Evolutionary conservation across 2,797 vertebrate genomes (phyloP).

Genomic region (Eulemur mongoz): DNA sequence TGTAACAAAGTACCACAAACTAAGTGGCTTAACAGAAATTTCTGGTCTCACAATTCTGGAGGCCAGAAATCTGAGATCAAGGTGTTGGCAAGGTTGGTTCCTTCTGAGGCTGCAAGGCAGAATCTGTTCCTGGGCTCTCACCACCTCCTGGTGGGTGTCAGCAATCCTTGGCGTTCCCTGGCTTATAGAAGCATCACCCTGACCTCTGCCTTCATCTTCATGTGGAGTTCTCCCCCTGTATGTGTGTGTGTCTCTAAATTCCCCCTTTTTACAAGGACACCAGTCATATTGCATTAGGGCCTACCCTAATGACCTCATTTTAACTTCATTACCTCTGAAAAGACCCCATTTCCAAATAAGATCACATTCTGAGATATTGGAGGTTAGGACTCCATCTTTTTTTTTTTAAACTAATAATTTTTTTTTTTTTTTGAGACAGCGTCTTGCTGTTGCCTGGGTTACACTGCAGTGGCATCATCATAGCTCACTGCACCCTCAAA

Average conservation of each 20-base stretch:
- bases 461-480: not conserved
- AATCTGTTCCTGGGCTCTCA: not conserved
- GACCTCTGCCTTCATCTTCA: not conserved
- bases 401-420: not conserved
- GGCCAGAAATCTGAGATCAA: not conserved
- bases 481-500: not conserved
- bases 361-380: not conserved
- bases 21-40: not conserved
- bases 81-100: not conserved
- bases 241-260: not conserved
- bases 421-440: not conserved
- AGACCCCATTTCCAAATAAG: not conserved
- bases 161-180: not conserved
- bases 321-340: not conserved
- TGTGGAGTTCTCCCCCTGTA: not conserved
- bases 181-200: not conserved
- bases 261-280: not conserved
- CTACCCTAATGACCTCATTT: not conserved
- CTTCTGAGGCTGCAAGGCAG: not conserved
- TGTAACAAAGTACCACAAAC: not conserved
- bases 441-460: not conserved
- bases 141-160: not conserved
- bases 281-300: not conserved
- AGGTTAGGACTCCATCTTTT: not conserved
- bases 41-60: not conserved